Base-by-base conservation (phyloP, 2,888 invertebrate species). In the Dascillus cervinus region DNA sequence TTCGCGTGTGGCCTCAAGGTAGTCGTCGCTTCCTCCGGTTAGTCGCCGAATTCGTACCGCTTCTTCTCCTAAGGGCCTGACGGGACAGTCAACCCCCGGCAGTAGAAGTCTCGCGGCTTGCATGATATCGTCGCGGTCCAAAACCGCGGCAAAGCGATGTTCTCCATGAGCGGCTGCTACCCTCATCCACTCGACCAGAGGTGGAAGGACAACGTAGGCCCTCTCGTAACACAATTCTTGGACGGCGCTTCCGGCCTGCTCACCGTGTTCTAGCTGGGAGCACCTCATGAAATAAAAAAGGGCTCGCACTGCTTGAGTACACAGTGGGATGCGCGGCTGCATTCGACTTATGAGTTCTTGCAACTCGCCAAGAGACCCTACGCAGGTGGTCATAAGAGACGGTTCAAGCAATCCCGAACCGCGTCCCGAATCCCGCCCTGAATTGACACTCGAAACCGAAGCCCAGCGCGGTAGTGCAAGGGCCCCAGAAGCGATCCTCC, bases 261-360 rank as follows among this genome's bases (percentile, higher is more conserved):
- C 61, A 13, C 58, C 63, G 48, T 55, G 65, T 44, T 58, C 61
- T 46, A 82, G 73, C 72, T 86, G 90, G 0, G 89, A 88, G 63
- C 91, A 91, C 25, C 89, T 70, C 90, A 91, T 90, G 59, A 89
- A 91, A 64, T 91, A 90, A 63, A 89, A 91, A 2, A 91, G 69
- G 1, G 88, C 79, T 26, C 82, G 77, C 25, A 89, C 72, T 0
- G 89, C 89, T 21, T 79, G 78, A 70, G 32, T 78, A 70, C 42
- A 83, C 60, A 45, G 61, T 48, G 54, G 69, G 48, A 47, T 65
- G 33, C 58, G 73, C 53, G 56, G 72, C 54, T 61, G 70, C 62
- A 54, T 74, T 39, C 80, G 72, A 11, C 76, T 70, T 22, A 85
- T 73, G 45, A 88, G 71, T 26, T 86, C 86, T 45, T 82, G 75